These are phyloP conservation scores for Papilio protenor DNA, from an alignment of 2,888 invertebrate genomes.

Conservation along the genomic window DNA sequence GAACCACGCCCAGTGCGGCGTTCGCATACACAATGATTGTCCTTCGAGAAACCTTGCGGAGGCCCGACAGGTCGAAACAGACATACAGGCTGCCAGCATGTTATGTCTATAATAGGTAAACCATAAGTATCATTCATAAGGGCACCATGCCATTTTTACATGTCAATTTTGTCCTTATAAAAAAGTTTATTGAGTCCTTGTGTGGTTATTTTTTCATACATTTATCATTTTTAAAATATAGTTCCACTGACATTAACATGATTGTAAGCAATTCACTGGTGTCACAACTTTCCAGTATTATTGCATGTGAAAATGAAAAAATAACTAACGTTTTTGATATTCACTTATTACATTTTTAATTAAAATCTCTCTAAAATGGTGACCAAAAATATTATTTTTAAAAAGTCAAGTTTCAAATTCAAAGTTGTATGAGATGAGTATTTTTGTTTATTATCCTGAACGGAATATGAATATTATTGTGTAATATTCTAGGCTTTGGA, in stretches of 20 bases:
- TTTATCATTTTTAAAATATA: slow-evolving; percentile 1
- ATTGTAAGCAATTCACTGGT: slow-evolving; percentile 8
- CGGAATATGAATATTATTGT: slow-evolving; percentile 54
- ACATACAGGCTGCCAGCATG: slow-evolving; percentile 80
- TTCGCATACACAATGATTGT: slow-evolving; percentile 69
- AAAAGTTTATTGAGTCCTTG: slow-evolving; percentile 57
- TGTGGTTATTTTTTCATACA: slow-evolving; percentile 71
- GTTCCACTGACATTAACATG: background rate
- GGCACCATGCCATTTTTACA: slow-evolving; percentile 74
- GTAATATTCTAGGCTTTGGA: slow-evolving; percentile 73
- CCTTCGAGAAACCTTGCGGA: slow-evolving; percentile 73
- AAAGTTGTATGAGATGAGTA: slow-evolving; percentile 21
- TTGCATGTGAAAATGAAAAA: slow-evolving; percentile 31
- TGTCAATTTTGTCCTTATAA: slow-evolving; percentile 55
- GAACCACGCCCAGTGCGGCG: slow-evolving; percentile 82
- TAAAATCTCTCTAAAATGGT: slow-evolving; percentile 15
- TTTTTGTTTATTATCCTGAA: slow-evolving; percentile 46
- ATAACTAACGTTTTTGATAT: slow-evolving; percentile 16
- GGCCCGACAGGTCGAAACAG: slow-evolving; percentile 78
- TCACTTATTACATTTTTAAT: background rate
- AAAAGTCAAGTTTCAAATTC: background rate
- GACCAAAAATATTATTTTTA: slow-evolving; percentile 7
- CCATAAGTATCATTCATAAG: slow-evolving; percentile 84
- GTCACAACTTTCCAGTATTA: too few relatives aligned
- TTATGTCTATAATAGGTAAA: slow-evolving; percentile 81